Base-by-base conservation (phyloP, 2,113 vertebrate species). In the Mesembrinibis cayennensis region DNA sequence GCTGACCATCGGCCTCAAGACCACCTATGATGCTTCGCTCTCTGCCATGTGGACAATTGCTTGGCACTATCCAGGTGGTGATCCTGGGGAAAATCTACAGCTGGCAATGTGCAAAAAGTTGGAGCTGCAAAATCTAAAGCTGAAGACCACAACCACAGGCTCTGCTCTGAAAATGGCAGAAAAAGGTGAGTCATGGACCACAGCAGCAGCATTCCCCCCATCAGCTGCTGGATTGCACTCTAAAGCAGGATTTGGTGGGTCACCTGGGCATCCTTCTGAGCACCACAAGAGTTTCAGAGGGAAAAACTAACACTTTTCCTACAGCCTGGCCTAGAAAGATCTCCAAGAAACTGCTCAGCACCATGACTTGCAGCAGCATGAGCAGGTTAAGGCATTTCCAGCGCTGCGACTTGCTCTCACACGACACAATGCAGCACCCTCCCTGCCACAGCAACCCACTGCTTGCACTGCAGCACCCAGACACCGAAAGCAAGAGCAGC, bases 401-500 rank as follows among this genome's bases (percentile, higher is more conserved):
- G 52, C 0, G 0, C 45, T 0, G 0, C 2, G 10, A 16, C 44
- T 29, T 34, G 26, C 20, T 85, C 58, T 66, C 34, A 52, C 10
- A 19, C 1, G 5, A 38, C 32, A 59, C 29, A n/a, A 14, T 13
- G 16, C 30, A 62, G n/a, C 20, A 62, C 5, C 6, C 25, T 36
- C 27, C 19, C 11, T 29, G 34, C 7, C 38, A 30, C 34, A 1
- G 0, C 45, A 26, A 53, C 8, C 23, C 44, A 73, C 45, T 0
- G 0, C 44, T 40, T 59, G 38, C 2, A 1, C 32, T 52, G 74
- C 38, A 80, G 66, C 21, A 25, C 32, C 27, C 10, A n/a, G 34
- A 30, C 34, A 66, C 6, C 1, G 2, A 85, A 13, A 19, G 26
- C 44, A 52, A 52, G 20, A 66, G 16, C 82, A 66, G 23, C 47